Evolutionary conservation across 2,113 vertebrate species (phyloP), one percentile per base, ranked within the genome.

Genomic region (Gadus chalcogrammus): DNA sequence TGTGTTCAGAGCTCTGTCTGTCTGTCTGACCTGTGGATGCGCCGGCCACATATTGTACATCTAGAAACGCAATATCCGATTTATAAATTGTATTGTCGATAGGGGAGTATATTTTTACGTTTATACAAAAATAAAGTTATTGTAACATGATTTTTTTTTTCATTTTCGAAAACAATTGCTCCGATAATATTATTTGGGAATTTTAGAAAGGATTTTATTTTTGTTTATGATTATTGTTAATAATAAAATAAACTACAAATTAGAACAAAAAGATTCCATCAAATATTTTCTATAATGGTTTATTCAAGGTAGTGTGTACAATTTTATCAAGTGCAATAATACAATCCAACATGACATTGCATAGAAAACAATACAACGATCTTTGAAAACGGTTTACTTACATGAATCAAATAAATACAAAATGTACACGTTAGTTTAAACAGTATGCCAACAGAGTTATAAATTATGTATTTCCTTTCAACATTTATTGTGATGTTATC

Each of bases 381-480:
- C 68, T 59, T 78, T 58, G 83, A 73, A 76, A 77, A 73, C 42
- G 70, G 74, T 83, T 82, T 80, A 83, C 63, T 82, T 85, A 82
- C 77, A 82, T 79, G 65, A 72, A 68, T 63, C 61, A 0, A 69
- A 11, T 38, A 31, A 69, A 64, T 84, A 83, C 80, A 88, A 11
- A 72, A 84, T 86, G 67, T 78, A 89, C 75, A 88, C 65, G 68
- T 72, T 56, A 59, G 66, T 67, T 77, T 35, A 78, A 74, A 82
- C 28, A 71, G 75, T 85, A 82, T 68, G 38, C 56, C 69, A 55
- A 65, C 72, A 52, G 64, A 75, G 74, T 52, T 24, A 69, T 70
- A 61, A 27, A 28, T 22, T 3, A 27, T 27, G 22, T 18, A 7
- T 61, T 61, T 20, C 31, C 6, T 22, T 61, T 24, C 4, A 2